Evolutionary conservation across 2,113 vertebrate species (phyloP).

Genomic region (Salvator merianae): DNA sequence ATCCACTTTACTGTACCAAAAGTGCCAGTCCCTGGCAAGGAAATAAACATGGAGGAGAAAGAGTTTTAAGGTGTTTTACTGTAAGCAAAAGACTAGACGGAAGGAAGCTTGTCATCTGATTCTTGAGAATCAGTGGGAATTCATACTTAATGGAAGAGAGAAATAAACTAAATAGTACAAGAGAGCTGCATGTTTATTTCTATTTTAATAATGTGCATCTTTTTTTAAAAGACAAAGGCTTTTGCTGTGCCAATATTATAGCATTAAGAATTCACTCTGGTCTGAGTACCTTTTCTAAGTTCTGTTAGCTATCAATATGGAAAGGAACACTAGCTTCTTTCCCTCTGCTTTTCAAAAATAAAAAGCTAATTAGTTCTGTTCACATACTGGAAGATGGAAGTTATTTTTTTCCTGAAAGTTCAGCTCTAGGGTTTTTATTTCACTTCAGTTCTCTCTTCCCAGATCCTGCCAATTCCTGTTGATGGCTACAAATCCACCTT

Average conservation of each 20-base stretch:
- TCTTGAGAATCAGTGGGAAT: constrained; percentile 68
- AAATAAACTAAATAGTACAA: constrained; percentile 64
- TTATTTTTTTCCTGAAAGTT: not conserved
- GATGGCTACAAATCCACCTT: no score
- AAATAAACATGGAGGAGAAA: no score
- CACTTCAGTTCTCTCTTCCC: not conserved
- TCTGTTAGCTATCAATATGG: not conserved
- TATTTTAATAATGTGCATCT: constrained; percentile 70
- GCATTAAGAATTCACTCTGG: not conserved
- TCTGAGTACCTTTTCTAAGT: not conserved
- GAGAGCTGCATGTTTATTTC: constrained; percentile 61
- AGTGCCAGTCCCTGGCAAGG: no score
- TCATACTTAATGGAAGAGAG: constrained; percentile 68
- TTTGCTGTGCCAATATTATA: constrained; percentile 29
- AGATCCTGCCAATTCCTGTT: no score
- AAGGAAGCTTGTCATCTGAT: constrained; percentile 68
- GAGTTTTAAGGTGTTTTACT: constrained; percentile 71
- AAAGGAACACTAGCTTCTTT: not conserved
- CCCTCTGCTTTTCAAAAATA: not conserved
- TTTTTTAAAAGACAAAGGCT: constrained; percentile 45
- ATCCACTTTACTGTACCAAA: no score
- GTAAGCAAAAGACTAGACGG: constrained; percentile 69
- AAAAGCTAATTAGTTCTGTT: not conserved
- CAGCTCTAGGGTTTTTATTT: not conserved
- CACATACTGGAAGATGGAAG: not conserved